Conservation (phyloP, 2,113 vertebrate genomes). For the Sitta europaea region DNA sequence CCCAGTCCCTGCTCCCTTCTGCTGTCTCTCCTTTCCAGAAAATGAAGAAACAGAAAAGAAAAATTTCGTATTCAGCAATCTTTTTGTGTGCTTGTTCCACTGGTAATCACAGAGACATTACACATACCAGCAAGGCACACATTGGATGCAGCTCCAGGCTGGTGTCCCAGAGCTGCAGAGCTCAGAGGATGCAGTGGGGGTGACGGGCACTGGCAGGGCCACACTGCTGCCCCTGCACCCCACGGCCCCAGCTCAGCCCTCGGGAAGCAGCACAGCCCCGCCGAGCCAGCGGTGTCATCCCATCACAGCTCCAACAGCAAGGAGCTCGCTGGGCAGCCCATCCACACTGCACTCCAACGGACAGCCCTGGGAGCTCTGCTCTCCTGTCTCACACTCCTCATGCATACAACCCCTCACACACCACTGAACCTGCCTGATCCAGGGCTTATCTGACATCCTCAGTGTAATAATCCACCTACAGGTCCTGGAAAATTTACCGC, state of each 20-base stretch:
- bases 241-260: rapidly evolving
- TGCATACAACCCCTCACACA: background rate
- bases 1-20: background rate
- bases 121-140: background rate
- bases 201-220: rapidly evolving
- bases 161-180: rapidly evolving
- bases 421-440: rapidly evolving
- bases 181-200: background rate
- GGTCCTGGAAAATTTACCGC: background rate
- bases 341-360: rapidly evolving
- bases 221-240: rapidly evolving
- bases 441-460: background rate
- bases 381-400: rapidly evolving
- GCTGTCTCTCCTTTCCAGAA: background rate
- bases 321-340: rapidly evolving
- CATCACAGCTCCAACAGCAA: rapidly evolving
- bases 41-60: background rate
- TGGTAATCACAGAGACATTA: background rate
- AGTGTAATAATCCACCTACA: rapidly evolving
- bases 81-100: background rate
- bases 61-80: background rate
- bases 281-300: rapidly evolving
- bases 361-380: background rate
- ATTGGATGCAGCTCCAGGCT: rapidly evolving
- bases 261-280: rapidly evolving